Percentiles rank a stretch among this genome's conserved stretches.
phyloP scores from a whole-genome alignment of 2,113 vertebrate genomes.

The Menidia beryllina region DNA sequence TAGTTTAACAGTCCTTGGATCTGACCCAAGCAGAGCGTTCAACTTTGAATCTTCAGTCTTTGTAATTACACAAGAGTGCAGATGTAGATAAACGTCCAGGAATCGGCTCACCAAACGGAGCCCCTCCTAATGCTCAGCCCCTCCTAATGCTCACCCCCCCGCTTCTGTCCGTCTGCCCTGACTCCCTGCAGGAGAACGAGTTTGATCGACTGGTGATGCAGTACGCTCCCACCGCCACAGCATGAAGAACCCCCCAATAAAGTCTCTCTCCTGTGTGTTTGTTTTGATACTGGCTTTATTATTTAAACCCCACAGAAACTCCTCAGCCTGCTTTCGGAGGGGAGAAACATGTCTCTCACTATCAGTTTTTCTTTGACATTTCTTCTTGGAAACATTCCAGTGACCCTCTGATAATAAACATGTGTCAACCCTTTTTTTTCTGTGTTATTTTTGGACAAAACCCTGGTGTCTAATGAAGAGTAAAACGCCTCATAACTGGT shows the following conservation, averaged over 20 bases:
- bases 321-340: background rate
- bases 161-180: slow-evolving; percentile 15
- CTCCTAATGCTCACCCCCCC: slow-evolving; percentile 1
- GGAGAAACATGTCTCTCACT: slow-evolving; percentile 25
- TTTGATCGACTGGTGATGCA: slow-evolving; percentile 93
- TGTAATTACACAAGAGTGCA: slow-evolving; percentile 27
- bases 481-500: too few relatives aligned
- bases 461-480: too few relatives aligned
- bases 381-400: slow-evolving; percentile 62
- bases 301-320: slow-evolving; percentile 33
- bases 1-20: slow-evolving; percentile 29
- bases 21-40: slow-evolving; percentile 30
- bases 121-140: slow-evolving; percentile 14
- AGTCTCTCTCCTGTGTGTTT: too few relatives aligned
- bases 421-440: slow-evolving; percentile 7
- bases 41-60: slow-evolving; percentile 45
- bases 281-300: slow-evolving; percentile 31
- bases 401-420: slow-evolving; percentile 66
- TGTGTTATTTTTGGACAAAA: too few relatives aligned
- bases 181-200: slow-evolving; percentile 89
- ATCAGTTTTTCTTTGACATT: slow-evolving; percentile 10
- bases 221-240: slow-evolving; percentile 85
- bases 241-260: slow-evolving; percentile 49
- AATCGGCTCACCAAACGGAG: slow-evolving; percentile 29
- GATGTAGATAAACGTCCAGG: slow-evolving; percentile 53